These are phyloP conservation scores for Threskiornis aethiopicus DNA, from an alignment of 2,797 vertebrate species.

Conservation along the genomic window DNA sequence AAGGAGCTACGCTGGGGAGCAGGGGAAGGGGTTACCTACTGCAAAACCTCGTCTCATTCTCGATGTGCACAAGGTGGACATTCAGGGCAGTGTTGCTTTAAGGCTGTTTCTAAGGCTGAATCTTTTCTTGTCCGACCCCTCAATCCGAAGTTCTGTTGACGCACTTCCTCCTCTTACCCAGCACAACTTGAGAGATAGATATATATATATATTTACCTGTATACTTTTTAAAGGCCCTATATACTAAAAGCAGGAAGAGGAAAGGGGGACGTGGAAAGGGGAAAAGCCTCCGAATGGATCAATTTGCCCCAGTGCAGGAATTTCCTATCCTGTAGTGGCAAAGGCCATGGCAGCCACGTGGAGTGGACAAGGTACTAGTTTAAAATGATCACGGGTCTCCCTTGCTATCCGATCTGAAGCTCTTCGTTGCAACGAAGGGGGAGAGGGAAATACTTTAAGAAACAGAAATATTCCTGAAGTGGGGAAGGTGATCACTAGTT, in stretches of 20 bases:
- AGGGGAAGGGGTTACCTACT: constrained; percentile 6
- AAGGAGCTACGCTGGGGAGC: constrained; percentile 33
- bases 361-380: not conserved
- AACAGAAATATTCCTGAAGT: constrained; percentile 7
- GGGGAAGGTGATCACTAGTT: not conserved
- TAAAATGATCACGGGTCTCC: not conserved
- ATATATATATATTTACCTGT: constrained; percentile 35
- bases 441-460: not conserved
- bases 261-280: not conserved
- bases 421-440: not conserved
- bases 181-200: constrained; percentile 2
- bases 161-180: constrained; percentile 33
- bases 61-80: constrained; percentile 45
- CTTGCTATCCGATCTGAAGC: not conserved
- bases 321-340: not conserved
- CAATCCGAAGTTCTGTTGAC: not conserved
- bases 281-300: not conserved
- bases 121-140: not conserved
- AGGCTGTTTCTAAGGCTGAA: constrained; percentile 72
- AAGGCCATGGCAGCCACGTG: not conserved
- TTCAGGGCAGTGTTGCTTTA: constrained; percentile 73
- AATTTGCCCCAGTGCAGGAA: constrained; percentile 41
- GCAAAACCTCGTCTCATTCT: not conserved
- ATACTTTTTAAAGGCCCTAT: constrained; percentile 50
- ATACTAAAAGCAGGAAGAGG: constrained; percentile 18